These are phyloP conservation scores for Homarus gammarus DNA, from an alignment of 2,888 invertebrate genomes.

Conservation along the genomic window DNA sequence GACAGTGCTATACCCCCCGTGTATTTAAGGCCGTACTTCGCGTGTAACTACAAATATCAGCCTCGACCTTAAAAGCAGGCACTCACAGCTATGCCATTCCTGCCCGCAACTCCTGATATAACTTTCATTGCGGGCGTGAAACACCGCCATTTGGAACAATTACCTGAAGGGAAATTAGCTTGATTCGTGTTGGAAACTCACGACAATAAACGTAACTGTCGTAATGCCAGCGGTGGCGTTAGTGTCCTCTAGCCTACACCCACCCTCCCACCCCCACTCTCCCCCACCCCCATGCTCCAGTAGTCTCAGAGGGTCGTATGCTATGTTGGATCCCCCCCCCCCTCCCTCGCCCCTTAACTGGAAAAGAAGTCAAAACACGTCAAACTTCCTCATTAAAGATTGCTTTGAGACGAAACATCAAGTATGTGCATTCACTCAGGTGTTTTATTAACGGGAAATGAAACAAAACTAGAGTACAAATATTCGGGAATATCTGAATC, in stretches of 20 bases:
- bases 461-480: too few relatives aligned
- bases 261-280: not conserved
- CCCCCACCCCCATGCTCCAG: too few relatives aligned
- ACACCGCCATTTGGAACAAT: conserved; percentile 66
- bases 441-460: too few relatives aligned
- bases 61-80: conserved; percentile 28
- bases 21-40: conserved; percentile 3
- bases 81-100: too few relatives aligned
- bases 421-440: too few relatives aligned
- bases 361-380: too few relatives aligned
- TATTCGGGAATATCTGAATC: too few relatives aligned
- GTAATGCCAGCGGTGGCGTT: not conserved
- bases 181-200: conserved; percentile 69
- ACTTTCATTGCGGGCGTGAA: conserved; percentile 59
- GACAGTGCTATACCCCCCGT: not conserved
- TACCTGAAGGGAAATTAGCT: conserved; percentile 64
- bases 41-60: not conserved
- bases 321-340: too few relatives aligned
- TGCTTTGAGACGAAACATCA: too few relatives aligned
- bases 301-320: too few relatives aligned
- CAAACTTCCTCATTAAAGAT: too few relatives aligned
- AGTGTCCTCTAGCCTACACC: not conserved
- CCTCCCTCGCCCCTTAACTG: too few relatives aligned
- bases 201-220: conserved; percentile 39
- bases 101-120: conserved; percentile 40